phyloP scores from a whole-genome alignment of 1,140 invertebrate species.

The Drosophila sulfurigaster region DNA sequence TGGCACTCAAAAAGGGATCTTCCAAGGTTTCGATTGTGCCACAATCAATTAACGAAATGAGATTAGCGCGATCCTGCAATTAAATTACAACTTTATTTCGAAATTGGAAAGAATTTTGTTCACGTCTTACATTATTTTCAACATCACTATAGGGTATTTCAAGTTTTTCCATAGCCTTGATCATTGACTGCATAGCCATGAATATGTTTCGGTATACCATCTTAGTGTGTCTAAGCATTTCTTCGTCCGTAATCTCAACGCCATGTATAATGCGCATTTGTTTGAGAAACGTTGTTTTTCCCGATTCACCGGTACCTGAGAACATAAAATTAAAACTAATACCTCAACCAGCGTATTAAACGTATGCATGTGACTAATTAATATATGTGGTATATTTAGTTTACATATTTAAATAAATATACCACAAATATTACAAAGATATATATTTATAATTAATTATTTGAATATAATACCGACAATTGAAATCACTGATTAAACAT shows the following conservation, averaged over 20 bases:
- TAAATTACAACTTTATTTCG: not conserved
- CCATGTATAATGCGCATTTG: constrained; percentile 99
- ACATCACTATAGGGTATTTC: constrained; percentile 97
- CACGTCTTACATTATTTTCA: constrained; percentile 92
- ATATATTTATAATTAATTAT: no score
- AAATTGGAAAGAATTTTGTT: not conserved
- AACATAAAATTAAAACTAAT: not conserved
- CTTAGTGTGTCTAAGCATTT: constrained; percentile 98
- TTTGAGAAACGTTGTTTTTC: constrained; percentile 99
- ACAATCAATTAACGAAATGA: constrained; percentile 97
- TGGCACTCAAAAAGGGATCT: constrained; percentile 97
- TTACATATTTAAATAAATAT: constrained; percentile 95
- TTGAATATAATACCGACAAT: no score
- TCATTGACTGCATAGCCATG: constrained; percentile 99
- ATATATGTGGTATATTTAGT: no score
- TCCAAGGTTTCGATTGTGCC: constrained; percentile 99
- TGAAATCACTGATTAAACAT: no score
- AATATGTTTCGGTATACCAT: constrained; percentile 99
- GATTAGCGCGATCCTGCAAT: constrained; percentile 96
- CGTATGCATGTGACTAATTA: no score
- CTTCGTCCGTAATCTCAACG: constrained; percentile 98
- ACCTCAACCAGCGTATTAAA: not conserved
- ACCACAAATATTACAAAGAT: no score
- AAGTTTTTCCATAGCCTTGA: constrained; percentile 99
- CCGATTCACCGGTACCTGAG: constrained; percentile 98